Evolutionary conservation across 2,797 vertebrate species (phyloP), one percentile per base, ranked within the genome.

Genomic region (Sebastes nivosus): DNA sequence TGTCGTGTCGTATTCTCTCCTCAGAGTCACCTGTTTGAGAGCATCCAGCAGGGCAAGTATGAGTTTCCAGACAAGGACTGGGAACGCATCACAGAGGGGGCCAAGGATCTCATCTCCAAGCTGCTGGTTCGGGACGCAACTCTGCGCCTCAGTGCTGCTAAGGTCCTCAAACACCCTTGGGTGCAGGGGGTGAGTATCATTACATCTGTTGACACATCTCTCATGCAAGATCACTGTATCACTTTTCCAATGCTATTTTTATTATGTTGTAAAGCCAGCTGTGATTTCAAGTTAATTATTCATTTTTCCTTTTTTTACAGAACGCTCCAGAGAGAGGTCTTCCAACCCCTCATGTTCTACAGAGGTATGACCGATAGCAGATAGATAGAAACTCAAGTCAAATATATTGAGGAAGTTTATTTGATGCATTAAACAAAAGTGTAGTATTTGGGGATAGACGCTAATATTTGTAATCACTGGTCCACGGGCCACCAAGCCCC

Each of bases 11-110:
- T 25, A 2, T 46, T 80, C 6, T 81, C 10, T 87, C 67, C 65
- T 58, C 90, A 99, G 98, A 98, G 96, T 85, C 97, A 97, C 95
- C 94, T 99, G 67, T 99, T 99, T 9, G 98, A 98, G 82, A 98
- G 98, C 89, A 99, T 99, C 92, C 98, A 99, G 91, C 97, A 98
- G 66, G 98, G 98, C n/a, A 98, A 98, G 81, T 99, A 99, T 0
- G 98, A 99, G 83, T 99, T 99, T 77, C 97, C 96, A 0, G 98
- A 99, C 81, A 98, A 97, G 90, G 98, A 99, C 90, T 99, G 98
- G 98, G 95, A 97, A 2, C 97, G 97, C 89, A 98, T 99, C 90
- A 99, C 98, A 27, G 94, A 95, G 0, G 95, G 93, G 25, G 98
- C 98, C 94, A 99, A 98, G 94, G 98, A 99, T 85, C 97, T 99